A percentile compares a stretch with the other conserved stretches of the same genome.
phyloP scores from a whole-genome alignment of 30 jellyfish, hydroid and myxozoan species.

The Clytia hemisphaerica region DNA sequence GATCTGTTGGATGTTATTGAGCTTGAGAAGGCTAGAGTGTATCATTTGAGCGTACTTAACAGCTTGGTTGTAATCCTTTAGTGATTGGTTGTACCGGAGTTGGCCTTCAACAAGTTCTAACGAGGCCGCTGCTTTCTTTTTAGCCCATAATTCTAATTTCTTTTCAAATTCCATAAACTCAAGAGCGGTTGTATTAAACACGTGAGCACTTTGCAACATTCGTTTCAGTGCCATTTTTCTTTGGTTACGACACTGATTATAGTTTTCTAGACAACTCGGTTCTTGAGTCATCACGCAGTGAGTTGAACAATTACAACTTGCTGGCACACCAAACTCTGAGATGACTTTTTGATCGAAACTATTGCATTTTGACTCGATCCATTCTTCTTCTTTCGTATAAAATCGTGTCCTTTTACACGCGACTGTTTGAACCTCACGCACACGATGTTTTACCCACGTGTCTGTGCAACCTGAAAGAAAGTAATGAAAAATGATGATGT shows the following conservation, averaged over 20 bases:
- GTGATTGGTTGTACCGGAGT: too few relatives aligned
- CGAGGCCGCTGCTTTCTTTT: too few relatives aligned
- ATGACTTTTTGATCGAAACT: neutral
- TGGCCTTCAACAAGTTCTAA: too few relatives aligned
- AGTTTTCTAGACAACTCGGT: conserved; percentile 1
- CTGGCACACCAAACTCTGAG: conserved; percentile 4
- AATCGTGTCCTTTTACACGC: conserved; percentile 8
- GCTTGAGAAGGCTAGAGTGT: too few relatives aligned
- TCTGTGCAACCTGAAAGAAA: conserved; percentile 30
- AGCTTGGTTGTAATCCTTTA: too few relatives aligned
- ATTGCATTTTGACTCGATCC: conserved; percentile 12
- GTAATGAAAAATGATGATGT: too few relatives aligned
- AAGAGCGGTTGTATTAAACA: neutral
- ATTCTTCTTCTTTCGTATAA: neutral
- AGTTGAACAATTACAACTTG: conserved; percentile 5
- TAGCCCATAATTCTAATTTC: too few relatives aligned
- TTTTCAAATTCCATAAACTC: conserved; percentile 2
- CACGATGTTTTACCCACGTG: conserved; percentile 8
- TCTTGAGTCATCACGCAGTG: conserved; percentile 12
- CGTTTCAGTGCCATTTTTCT: neutral
- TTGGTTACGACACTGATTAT: neutral
- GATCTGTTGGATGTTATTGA: too few relatives aligned
- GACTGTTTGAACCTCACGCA: neutral
- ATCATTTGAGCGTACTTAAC: too few relatives aligned
- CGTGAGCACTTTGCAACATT: neutral